These are phyloP conservation scores for Melolontha melolontha DNA, from an alignment of 2,888 invertebrate genomes.

Conservation along the genomic window DNA sequence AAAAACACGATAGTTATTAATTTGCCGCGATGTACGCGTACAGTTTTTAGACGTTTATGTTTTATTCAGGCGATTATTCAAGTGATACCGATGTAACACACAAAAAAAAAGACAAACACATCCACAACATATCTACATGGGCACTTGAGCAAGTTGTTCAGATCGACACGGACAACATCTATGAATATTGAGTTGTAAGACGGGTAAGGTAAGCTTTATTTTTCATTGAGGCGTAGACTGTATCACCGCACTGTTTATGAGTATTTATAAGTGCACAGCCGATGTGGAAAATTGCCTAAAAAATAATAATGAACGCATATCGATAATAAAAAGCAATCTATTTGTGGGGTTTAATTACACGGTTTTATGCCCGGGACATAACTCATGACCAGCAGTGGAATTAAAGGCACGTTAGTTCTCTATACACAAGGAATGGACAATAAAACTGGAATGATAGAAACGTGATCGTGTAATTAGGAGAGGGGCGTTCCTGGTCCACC, in stretches of 20 bases:
- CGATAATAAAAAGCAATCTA: slow-evolving; percentile 57
- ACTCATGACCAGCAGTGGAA: slow-evolving; percentile 50
- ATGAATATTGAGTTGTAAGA: slow-evolving; percentile 26
- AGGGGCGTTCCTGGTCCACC: slow-evolving; percentile 58
- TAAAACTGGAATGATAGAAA: slow-evolving; percentile 62
- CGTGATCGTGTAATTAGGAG: slow-evolving; percentile 62
- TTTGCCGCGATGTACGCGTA: slow-evolving; percentile 7
- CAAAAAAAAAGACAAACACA: background rate
- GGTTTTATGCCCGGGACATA: slow-evolving; percentile 53
- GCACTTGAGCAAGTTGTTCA: background rate
- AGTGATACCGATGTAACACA: slow-evolving; percentile 2
- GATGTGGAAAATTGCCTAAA: slow-evolving; percentile 26
- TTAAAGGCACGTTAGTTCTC: slow-evolving; percentile 50
- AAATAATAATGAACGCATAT: slow-evolving; percentile 46
- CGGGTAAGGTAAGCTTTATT: slow-evolving; percentile 5
- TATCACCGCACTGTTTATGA: slow-evolving; percentile 1
- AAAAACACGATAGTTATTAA: slow-evolving; percentile 28
- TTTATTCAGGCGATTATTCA: slow-evolving; percentile 29
- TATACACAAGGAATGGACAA: slow-evolving; percentile 53
- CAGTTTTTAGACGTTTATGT: slow-evolving; percentile 12
- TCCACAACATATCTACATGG: no score
- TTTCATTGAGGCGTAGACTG: background rate
- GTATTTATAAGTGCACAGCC: slow-evolving; percentile 6
- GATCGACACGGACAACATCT: slow-evolving; percentile 6
- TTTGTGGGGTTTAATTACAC: slow-evolving; percentile 57